Base-by-base conservation (phyloP, 1,140 invertebrate species). In the Heliconius congener region DNA sequence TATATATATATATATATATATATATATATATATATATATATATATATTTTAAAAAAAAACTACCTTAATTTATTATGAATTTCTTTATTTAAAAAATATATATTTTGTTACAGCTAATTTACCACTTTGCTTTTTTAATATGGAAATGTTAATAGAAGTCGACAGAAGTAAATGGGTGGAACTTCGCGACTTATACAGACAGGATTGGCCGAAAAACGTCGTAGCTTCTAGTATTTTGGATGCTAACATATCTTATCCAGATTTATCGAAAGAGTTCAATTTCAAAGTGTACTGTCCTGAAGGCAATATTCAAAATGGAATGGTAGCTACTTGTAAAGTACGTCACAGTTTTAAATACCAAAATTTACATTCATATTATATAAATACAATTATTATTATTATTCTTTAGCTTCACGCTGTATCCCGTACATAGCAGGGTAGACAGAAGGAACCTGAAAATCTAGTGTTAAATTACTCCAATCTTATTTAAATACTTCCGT, bases 231-330 rank as follows among this genome's bases (percentile, higher is more conserved):
- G 78, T 37, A 70, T 85, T 66, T 73, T 91, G 0, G 84, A 87
- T 55, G 84, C 80, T 2, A 82, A 85, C 6, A 80, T 84, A 30
- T 50, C 52, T 8, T 82, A 77, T 72, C 83, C 82, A 6, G 72
- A 80, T 37, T 23, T 87, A 8, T 71, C 46, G 16, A 66, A 80
- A 34, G n/a, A 30, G 8, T 84, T 78, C 66, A 81, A 85, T 13
- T 84, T 86, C 55, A 83, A 85, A 81, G 76, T 91, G 3, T 91
- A 89, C 72, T 86, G 84, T 76, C 86, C 87, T 27, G 81, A 80
- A 11, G 88, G 85, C 11, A 80, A 87, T 13, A 71, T 87, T 4
- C 46, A 39, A n/a, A 86, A 87, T 79, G 90, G 90, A 42, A 83
- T 88, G 79, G 76, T 91, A 13, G 86, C 82, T n/a, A 79, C 81